Evolutionary conservation across 2,113 vertebrate genomes (phyloP).

Genomic region (Sapajus apella): DNA sequence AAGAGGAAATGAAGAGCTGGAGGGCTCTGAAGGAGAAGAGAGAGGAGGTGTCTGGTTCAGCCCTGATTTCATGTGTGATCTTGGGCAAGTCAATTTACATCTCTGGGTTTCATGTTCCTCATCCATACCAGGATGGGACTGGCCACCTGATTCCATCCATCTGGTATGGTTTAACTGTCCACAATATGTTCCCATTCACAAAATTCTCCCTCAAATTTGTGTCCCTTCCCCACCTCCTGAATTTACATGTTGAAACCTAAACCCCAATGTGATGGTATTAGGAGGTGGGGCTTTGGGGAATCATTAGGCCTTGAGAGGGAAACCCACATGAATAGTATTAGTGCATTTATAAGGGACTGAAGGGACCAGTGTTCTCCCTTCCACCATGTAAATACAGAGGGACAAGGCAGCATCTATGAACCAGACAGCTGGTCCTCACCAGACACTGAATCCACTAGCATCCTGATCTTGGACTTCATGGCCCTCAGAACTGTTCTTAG

Average conservation of each 20-base stretch:
- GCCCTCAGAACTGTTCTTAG: background rate
- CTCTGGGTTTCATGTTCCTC: background rate
- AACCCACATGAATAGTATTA: background rate
- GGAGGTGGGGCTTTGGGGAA: background rate
- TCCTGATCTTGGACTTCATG: background rate
- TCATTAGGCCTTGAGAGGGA: background rate
- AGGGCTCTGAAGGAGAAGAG: background rate
- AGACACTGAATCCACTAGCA: background rate
- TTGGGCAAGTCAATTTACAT: background rate
- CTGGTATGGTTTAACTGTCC: background rate
- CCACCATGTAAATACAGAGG: background rate
- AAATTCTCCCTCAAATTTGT: background rate
- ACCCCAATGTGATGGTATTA: background rate
- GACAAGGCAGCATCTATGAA: background rate
- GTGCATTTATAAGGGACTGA: background rate
- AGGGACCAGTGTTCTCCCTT: background rate
- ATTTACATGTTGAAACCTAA: background rate
- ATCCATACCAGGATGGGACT: background rate
- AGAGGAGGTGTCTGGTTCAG: background rate
- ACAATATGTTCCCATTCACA: background rate
- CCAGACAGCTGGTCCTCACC: background rate
- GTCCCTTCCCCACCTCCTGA: background rate
- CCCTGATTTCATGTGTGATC: background rate
- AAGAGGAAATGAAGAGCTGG: background rate
- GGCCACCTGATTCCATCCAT: background rate